Conservation (phyloP, 2,113 vertebrate genomes). For the Oncorhynchus mykiss region DNA sequence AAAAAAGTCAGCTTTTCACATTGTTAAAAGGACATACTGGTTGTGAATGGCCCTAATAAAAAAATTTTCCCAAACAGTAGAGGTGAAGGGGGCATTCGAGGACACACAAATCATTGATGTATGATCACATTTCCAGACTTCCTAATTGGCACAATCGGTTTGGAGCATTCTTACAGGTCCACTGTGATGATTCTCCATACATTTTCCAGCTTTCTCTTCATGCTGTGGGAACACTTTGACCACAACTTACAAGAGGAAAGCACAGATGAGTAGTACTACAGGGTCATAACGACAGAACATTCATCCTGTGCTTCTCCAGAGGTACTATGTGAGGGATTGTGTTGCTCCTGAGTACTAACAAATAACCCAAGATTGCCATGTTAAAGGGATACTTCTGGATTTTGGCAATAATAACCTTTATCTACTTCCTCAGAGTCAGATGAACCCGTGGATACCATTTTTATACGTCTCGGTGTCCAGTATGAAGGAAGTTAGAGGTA, state of each 20-base stretch:
- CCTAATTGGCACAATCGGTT: slow-evolving; percentile 7
- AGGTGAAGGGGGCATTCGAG: slow-evolving; percentile 5
- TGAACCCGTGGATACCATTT: too few species aligned
- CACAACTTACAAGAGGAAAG: neutral
- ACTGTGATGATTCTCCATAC: slow-evolving; percentile 5
- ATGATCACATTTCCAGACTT: slow-evolving; percentile 30
- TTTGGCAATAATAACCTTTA: too few species aligned
- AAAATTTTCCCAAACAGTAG: neutral
- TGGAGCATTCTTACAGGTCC: slow-evolving; percentile 3
- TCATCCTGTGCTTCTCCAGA: neutral
- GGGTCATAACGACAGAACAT: neutral
- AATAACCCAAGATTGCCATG: neutral
- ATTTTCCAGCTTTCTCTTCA: slow-evolving; percentile 10
- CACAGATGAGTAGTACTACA: neutral
- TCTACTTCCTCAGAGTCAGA: too few species aligned
- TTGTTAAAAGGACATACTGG: neutral
- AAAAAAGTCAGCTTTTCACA: neutral
- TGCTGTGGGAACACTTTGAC: neutral
- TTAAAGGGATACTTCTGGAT: too few species aligned
- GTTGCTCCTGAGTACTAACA: neutral
- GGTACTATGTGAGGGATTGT: neutral
- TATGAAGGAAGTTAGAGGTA: too few species aligned
- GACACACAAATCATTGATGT: slow-evolving; percentile 16
- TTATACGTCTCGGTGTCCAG: too few species aligned
- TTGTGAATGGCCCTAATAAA: neutral